Evolutionary conservation across 2,113 vertebrate species (phyloP).

Genomic region (Chloroceryle aenea): DNA sequence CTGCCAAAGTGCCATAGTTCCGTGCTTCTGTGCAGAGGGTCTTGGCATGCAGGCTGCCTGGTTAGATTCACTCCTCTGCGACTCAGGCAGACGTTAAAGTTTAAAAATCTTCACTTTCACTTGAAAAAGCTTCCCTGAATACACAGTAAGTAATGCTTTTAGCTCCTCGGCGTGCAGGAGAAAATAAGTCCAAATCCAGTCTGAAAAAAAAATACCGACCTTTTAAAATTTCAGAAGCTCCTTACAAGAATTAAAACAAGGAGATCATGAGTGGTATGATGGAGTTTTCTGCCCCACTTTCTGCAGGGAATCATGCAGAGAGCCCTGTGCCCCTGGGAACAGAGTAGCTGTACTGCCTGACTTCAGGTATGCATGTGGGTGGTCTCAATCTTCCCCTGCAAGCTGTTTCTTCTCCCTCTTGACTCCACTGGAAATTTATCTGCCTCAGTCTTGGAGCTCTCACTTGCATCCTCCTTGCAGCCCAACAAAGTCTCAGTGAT

Average conservation of each 20-base stretch:
- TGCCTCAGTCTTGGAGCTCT: not conserved
- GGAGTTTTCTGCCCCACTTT: not conserved
- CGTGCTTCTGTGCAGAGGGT: not conserved
- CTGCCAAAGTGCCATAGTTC: not conserved
- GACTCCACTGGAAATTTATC: not conserved
- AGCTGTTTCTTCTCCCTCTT: not conserved
- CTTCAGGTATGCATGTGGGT: not conserved
- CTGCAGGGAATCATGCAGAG: not conserved
- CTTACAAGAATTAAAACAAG: not conserved
- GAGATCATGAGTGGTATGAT: not conserved
- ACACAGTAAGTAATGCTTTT: slow-evolving; percentile 41
- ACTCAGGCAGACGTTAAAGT: slow-evolving; percentile 42
- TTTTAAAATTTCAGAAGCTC: slow-evolving; percentile 45
- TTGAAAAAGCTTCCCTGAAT: slow-evolving; percentile 23
- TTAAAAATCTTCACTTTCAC: slow-evolving; percentile 56
- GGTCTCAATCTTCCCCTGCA: not conserved
- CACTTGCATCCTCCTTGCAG: not conserved
- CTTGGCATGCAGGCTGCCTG: not conserved
- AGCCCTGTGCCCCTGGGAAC: not conserved
- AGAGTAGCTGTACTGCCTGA: not conserved
- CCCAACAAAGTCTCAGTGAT: not conserved
- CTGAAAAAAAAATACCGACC: not conserved
- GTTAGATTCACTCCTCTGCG: not conserved
- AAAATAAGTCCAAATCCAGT: not conserved
- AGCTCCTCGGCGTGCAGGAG: not conserved